Percentiles rank a stretch among this genome's conserved stretches.
Evolutionary conservation across 2,113 vertebrate species (phyloP).

Genomic region (Syngnathus typhle): DNA sequence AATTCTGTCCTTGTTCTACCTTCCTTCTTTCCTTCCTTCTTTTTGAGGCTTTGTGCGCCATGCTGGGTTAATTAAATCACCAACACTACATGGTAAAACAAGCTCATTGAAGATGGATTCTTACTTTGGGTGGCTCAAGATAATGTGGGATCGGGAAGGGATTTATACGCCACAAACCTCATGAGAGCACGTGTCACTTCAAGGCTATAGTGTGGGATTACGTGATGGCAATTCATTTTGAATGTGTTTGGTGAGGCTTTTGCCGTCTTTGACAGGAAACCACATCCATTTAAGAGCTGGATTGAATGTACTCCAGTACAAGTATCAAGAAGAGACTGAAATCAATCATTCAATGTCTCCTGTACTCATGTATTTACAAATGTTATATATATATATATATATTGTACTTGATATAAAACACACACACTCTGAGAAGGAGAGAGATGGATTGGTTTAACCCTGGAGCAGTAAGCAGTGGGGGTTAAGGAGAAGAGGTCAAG

Average conservation of each 20-base stretch:
- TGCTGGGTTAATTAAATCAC: conserved; percentile 55
- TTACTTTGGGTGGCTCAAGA: conserved; percentile 20
- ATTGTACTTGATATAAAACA: too few relatives aligned
- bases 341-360: neutral
- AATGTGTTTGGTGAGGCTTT: neutral
- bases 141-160: conserved; percentile 14
- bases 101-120: conserved; percentile 27
- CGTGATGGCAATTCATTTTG: neutral
- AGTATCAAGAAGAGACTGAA: conserved; percentile 21
- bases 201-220: neutral
- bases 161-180: neutral
- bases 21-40: conserved; percentile 19
- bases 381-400: too few relatives aligned
- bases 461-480: conserved; percentile 20
- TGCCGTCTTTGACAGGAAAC: neutral
- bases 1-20: conserved; percentile 16
- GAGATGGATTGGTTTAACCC: conserved; percentile 39
- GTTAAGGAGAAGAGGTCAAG: conserved; percentile 39
- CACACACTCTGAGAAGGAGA: conserved; percentile 7
- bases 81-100: conserved; percentile 56
- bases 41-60: conserved; percentile 29
- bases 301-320: neutral
- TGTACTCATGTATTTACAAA: too few relatives aligned
- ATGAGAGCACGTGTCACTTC: neutral
- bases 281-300: neutral